Percentiles rank a stretch among this genome's conserved stretches.
Conservation (phyloP, 64 coral and sea anemone genomes). For the Montipora capricornis region DNA sequence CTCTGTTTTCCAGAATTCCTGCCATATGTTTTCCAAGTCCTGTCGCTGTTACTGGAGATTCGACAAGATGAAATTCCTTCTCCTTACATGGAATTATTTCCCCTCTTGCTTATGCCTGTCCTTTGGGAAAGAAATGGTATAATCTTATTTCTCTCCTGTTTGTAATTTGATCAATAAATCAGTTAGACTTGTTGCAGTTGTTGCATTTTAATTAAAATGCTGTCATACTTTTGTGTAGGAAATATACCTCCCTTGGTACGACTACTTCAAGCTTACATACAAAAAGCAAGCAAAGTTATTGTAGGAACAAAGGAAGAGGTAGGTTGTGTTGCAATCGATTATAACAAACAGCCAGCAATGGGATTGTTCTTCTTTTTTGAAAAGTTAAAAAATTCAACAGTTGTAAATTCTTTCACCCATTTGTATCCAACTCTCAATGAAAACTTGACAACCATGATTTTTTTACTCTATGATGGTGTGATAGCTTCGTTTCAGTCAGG, state of each 20-base stretch:
- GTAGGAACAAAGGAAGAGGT: slow-evolving; percentile 85
- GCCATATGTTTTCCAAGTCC: slow-evolving; percentile 98
- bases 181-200: not conserved
- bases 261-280: slow-evolving; percentile 94
- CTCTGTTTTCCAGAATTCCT: slow-evolving; percentile 79
- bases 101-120: slow-evolving; percentile 75
- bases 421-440: too few relatives aligned
- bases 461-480: too few relatives aligned
- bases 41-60: slow-evolving; percentile 92
- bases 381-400: too few relatives aligned
- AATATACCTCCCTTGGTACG: slow-evolving; percentile 97
- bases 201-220: not conserved
- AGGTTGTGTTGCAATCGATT: not conserved
- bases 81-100: slow-evolving; percentile 84
- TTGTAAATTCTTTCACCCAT: too few relatives aligned
- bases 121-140: slow-evolving; percentile 97
- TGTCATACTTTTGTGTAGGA: slow-evolving; percentile 33
- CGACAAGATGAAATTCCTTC: slow-evolving; percentile 84
- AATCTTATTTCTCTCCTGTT: not conserved
- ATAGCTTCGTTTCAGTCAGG: too few relatives aligned
- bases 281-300: slow-evolving; percentile 87
- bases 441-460: too few relatives aligned
- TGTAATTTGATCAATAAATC: not conserved
- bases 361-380: too few relatives aligned
- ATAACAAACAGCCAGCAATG: too few relatives aligned